These are phyloP conservation scores for Drosophila kurseongensis DNA, from an alignment of 1,140 invertebrate genomes.

Conservation along the genomic window DNA sequence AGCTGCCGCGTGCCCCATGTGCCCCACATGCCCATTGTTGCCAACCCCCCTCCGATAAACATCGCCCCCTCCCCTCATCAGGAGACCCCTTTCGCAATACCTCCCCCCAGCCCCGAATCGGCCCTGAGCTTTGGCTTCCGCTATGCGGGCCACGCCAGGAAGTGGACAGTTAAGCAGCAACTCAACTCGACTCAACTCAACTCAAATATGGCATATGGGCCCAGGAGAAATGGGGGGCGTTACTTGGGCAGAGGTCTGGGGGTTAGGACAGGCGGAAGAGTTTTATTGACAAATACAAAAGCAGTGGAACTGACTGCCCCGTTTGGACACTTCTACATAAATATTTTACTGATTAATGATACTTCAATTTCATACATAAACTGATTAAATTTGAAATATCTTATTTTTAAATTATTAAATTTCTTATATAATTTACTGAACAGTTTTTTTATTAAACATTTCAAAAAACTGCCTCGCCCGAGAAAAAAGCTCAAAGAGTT, in stretches of 20 bases:
- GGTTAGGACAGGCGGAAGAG: conserved; percentile 8
- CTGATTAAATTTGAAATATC: no score
- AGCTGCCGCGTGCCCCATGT: conserved; percentile 30
- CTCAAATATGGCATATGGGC: conserved; percentile 37
- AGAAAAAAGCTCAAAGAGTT: conserved; percentile 57
- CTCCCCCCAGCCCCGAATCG: not conserved
- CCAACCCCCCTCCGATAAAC: conserved; percentile 14
- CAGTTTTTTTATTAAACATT: conserved; percentile 30
- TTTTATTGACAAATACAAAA: conserved; percentile 24
- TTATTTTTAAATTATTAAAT: no score
- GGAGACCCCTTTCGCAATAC: not conserved
- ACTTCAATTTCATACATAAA: not conserved
- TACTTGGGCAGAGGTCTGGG: not conserved
- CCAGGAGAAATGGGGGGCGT: conserved; percentile 3
- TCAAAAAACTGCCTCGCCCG: conserved; percentile 59
- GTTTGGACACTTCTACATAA: not conserved
- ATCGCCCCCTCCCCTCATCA: conserved; percentile 1
- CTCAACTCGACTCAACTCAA: conserved; percentile 18
- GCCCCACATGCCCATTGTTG: conserved; percentile 44
- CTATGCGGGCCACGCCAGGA: conserved; percentile 73
- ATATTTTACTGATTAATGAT: not conserved
- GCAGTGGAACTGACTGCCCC: not conserved
- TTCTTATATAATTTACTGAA: no score
- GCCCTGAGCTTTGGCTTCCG: conserved; percentile 57
- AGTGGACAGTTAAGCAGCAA: conserved; percentile 75